Evolutionary conservation across 2,888 invertebrate species (phyloP), one percentile per base, ranked within the genome.

Genomic region (Oscheius sp.): DNA sequence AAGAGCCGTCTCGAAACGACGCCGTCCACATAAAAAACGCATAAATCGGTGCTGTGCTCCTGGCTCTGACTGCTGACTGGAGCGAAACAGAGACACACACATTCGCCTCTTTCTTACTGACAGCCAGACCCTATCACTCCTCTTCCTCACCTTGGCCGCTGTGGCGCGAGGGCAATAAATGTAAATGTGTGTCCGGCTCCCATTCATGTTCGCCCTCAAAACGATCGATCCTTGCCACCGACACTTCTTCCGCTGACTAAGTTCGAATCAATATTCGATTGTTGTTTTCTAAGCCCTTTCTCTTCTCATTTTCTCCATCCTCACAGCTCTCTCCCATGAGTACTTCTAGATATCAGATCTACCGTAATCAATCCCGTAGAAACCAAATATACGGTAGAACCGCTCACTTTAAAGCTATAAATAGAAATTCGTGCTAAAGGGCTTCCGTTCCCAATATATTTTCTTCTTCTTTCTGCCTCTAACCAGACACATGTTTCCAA

Each of bases 161-260:
- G 57, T 31, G 45, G 42, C 55, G 66, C 31, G 45, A 53, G 58
- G 68, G 68, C 68, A 53, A 68, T 68, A 68, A 68, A 68, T 61
- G 68, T 68, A 61, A 68, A 68, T 68, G 68, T 57, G 66, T 61
- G 61, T 61, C 61, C 61, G 61, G 45, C 61, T 48, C 68, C 61
- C 68, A 66, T 66, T 66, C 66, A 66, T 39, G 57, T 66, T 66
- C 57, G 64, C 48, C 57, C 50, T 37, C 34, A 45, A 66, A 66
- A 23, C 66, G 53, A 66, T 66, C 55, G 66, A 55, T 66, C 37
- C 31, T 23, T 17, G 42, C 52, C 52, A 27, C 37, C 33, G 50
- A 29, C 15, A 27, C 48, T 27, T 12, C n/a, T 25, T 57, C 37
- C 2, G 23, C 34, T 57, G 34, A n/a, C n/a, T n/a, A n/a, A n/a